phyloP scores from a whole-genome alignment of 2,888 invertebrate genomes.

The Dasysyrphus tricinctus region DNA sequence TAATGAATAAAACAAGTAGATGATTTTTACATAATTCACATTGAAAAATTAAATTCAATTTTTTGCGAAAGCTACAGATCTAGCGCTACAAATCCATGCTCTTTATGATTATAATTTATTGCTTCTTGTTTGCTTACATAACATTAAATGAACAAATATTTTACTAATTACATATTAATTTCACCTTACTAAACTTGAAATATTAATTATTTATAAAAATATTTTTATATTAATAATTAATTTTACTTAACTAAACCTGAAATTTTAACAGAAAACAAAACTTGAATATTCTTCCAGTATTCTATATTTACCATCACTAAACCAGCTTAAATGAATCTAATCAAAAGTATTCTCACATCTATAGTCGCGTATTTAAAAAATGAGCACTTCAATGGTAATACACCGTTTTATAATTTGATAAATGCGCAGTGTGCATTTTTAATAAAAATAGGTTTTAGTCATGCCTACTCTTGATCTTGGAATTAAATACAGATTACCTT shows the following conservation, averaged over 20 bases:
- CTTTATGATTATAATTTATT: no score
- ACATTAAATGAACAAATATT: no score
- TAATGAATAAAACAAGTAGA: no score
- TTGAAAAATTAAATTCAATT: no score
- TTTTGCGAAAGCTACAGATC: no score
- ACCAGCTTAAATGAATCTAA: slow-evolving; percentile 35
- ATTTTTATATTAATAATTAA: slow-evolving; percentile 16
- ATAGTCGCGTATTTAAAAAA: slow-evolving; percentile 23
- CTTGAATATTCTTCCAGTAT: slow-evolving; percentile 3
- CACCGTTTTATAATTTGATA: slow-evolving; percentile 15
- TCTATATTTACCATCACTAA: neutral
- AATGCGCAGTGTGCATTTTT: slow-evolving; percentile 7
- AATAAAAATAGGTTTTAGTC: slow-evolving; percentile 12
- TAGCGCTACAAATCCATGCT: no score
- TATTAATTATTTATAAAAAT: neutral
- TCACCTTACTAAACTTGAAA: no score
- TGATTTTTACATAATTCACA: no score
- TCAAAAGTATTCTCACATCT: slow-evolving; percentile 51
- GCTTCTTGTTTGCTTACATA: no score
- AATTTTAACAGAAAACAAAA: slow-evolving; percentile 13
- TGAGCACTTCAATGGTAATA: slow-evolving; percentile 23
- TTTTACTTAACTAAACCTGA: slow-evolving; percentile 54
- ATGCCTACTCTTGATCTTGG: slow-evolving; percentile 28
- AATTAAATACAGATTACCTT: slow-evolving; percentile 34
- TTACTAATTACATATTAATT: no score